A percentile compares a stretch with the other conserved stretches of the same genome.
Evolutionary conservation across 2,888 invertebrate species (phyloP).

Genomic region (Rotaria macrura): DNA sequence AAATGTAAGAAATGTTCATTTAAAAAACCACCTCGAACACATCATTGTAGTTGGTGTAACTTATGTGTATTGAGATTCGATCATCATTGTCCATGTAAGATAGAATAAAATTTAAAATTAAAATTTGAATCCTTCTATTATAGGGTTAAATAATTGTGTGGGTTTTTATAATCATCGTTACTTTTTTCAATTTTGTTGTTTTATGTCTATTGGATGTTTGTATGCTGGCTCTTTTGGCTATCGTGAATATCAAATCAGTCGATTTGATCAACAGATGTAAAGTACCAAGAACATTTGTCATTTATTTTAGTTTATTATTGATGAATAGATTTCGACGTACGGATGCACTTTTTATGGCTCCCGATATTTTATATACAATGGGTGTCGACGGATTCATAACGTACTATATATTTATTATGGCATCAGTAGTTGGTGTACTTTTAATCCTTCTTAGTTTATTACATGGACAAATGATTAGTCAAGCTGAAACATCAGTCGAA

Average conservation of each 20-base stretch:
- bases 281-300: neutral
- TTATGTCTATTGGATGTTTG: constrained; percentile 71
- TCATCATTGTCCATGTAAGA: constrained; percentile 72
- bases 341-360: neutral
- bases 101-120: constrained; percentile 36
- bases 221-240: constrained; percentile 48
- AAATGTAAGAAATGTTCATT: constrained; percentile 77
- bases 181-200: constrained; percentile 83
- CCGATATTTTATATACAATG: neutral
- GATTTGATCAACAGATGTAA: neutral
- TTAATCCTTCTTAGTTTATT: neutral
- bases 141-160: constrained; percentile 94
- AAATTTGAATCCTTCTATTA: constrained; percentile 50
- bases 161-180: constrained; percentile 84
- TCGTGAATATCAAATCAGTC: constrained; percentile 46
- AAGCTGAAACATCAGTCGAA: neutral
- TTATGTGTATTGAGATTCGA: constrained; percentile 83
- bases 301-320: neutral
- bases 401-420: neutral
- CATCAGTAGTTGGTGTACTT: neutral
- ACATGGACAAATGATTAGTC: neutral
- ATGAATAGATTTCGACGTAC: neutral
- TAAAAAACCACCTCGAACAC: constrained; percentile 84
- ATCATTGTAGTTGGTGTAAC: constrained; percentile 88
- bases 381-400: neutral